phyloP scores from a whole-genome alignment of 2,113 vertebrate species.

The Polyodon spathula region DNA sequence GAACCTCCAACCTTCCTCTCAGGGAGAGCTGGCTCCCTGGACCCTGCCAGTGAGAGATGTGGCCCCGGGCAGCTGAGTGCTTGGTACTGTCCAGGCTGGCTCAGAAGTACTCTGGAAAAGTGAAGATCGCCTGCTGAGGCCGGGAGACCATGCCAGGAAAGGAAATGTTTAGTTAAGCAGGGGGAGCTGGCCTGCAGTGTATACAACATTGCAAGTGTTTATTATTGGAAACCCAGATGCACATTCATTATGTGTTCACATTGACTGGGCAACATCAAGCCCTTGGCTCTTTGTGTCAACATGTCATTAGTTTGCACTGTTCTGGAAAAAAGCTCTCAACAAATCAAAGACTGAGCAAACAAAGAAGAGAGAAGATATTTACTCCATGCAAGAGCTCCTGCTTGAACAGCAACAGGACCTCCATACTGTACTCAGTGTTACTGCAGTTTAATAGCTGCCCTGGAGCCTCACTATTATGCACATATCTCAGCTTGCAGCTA shows the following conservation, averaged over 20 bases:
- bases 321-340: constrained; percentile 3
- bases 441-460: no score
- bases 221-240: constrained; percentile 44
- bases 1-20: no score
- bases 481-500: no score
- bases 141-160: background rate
- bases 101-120: background rate
- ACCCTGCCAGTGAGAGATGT: no score
- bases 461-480: no score
- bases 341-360: background rate
- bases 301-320: constrained; percentile 22
- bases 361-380: background rate
- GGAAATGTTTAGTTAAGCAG: constrained; percentile 22
- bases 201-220: constrained; percentile 40
- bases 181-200: constrained; percentile 24
- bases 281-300: constrained; percentile 21
- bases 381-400: background rate
- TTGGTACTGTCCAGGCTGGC: no score
- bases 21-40: no score
- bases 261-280: constrained; percentile 43
- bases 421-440: no score
- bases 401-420: background rate
- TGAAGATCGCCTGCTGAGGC: background rate
- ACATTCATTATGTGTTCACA: constrained; percentile 41
- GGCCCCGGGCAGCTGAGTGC: no score